These are phyloP conservation scores for Syngnathus floridae DNA, from an alignment of 2,113 vertebrate species.

Conservation along the genomic window DNA sequence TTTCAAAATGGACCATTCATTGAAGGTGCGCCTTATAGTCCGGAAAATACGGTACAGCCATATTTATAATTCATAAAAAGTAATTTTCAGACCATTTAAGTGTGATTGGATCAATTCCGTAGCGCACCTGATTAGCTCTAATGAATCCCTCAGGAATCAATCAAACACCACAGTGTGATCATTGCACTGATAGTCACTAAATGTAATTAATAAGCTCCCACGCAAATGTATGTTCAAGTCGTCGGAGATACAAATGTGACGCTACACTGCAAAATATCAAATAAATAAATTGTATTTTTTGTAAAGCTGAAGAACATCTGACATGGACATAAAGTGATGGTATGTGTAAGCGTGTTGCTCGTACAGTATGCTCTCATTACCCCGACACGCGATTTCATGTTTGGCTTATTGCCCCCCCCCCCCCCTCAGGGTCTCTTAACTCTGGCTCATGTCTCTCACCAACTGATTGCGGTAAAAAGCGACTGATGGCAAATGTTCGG, in stretches of 20 bases:
- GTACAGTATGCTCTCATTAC: constrained; percentile 22
- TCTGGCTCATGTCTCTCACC: constrained; percentile 30
- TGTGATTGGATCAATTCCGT: no score
- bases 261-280: background rate
- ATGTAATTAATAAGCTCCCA: background rate
- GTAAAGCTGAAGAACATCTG: background rate
- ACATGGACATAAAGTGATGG: constrained; percentile 9
- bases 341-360: constrained; percentile 11
- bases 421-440: constrained; percentile 12
- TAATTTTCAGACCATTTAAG: no score
- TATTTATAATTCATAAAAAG: no score
- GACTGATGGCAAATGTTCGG: constrained; percentile 22
- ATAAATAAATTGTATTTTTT: background rate
- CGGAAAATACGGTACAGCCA: no score
- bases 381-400: constrained; percentile 11
- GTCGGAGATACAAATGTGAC: background rate
- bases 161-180: no score
- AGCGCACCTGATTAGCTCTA: no score
- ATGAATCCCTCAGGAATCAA: no score
- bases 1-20: no score
- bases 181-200: background rate
- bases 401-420: constrained; percentile 13
- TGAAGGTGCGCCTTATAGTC: no score
- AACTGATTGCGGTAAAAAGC: constrained; percentile 23
- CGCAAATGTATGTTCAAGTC: background rate